Conservation (phyloP, 2,888 invertebrate genomes). For the Acanthosoma haemorrhoidale region DNA sequence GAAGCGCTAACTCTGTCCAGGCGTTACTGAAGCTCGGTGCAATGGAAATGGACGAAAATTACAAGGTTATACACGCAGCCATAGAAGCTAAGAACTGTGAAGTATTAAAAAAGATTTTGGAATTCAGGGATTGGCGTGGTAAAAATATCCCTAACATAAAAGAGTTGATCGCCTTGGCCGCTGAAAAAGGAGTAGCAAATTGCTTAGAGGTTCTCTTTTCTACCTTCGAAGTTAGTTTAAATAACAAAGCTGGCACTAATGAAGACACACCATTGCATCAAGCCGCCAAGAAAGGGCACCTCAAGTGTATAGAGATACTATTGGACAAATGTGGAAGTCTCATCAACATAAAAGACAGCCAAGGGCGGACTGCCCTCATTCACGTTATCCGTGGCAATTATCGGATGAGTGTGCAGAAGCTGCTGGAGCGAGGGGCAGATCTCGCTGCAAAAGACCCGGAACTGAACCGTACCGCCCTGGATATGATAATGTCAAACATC, state of each 20-base stretch:
- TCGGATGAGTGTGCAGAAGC: background rate
- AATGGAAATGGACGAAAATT: background rate
- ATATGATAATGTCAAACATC: background rate
- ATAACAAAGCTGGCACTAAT: background rate
- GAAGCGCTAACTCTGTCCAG: background rate
- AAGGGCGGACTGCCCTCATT: background rate
- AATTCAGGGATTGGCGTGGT: background rate
- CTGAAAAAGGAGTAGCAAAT: background rate
- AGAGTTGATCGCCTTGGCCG: background rate
- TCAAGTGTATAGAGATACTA: background rate
- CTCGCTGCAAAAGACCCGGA: background rate
- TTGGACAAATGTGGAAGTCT: background rate
- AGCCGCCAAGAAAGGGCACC: background rate
- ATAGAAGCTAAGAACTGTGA: background rate
- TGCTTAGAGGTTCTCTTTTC: background rate
- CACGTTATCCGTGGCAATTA: background rate
- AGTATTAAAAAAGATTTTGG: slow-evolving; percentile 9
- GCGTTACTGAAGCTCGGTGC: background rate
- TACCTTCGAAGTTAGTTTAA: background rate
- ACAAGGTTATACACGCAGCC: background rate
- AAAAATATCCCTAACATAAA: background rate
- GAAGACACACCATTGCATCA: background rate
- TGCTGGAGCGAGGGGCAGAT: background rate
- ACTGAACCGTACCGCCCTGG: background rate
- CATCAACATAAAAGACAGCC: background rate